Evolutionary conservation across 2,797 vertebrate species (phyloP).

Genomic region (Mus caroli): DNA sequence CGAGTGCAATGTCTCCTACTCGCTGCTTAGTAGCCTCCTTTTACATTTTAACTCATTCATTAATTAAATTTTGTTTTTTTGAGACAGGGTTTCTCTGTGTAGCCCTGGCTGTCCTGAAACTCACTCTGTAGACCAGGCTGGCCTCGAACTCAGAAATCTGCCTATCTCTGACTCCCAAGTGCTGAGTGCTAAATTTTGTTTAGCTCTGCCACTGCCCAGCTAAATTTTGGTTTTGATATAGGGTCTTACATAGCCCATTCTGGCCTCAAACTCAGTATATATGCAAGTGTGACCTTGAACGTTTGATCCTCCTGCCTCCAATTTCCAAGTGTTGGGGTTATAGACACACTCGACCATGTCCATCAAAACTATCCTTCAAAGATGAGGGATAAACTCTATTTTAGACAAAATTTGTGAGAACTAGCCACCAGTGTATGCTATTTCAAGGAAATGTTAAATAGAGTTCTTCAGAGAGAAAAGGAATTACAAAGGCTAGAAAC

Average conservation of each 20-base stretch:
- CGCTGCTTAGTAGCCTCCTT: neutral
- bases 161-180: too few species aligned
- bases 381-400: neutral
- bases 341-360: neutral
- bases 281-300: neutral
- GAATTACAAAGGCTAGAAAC: neutral
- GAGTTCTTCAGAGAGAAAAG: conserved; percentile 23
- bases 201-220: too few species aligned
- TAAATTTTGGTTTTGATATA: neutral
- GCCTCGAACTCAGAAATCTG: too few species aligned
- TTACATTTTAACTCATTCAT: too few species aligned
- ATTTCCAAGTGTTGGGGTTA: neutral
- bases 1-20: neutral
- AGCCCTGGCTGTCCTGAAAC: too few species aligned
- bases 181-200: too few species aligned
- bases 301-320: neutral
- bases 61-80: too few species aligned
- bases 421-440: neutral
- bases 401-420: neutral
- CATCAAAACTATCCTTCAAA: conserved; percentile 17
- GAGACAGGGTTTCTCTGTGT: too few species aligned
- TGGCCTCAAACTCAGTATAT: neutral
- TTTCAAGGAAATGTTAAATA: conserved; percentile 32
- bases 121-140: too few species aligned
- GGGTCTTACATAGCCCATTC: neutral